Base-by-base conservation (phyloP, 2,113 vertebrate species). In the Eretmochelys imbricata region DNA sequence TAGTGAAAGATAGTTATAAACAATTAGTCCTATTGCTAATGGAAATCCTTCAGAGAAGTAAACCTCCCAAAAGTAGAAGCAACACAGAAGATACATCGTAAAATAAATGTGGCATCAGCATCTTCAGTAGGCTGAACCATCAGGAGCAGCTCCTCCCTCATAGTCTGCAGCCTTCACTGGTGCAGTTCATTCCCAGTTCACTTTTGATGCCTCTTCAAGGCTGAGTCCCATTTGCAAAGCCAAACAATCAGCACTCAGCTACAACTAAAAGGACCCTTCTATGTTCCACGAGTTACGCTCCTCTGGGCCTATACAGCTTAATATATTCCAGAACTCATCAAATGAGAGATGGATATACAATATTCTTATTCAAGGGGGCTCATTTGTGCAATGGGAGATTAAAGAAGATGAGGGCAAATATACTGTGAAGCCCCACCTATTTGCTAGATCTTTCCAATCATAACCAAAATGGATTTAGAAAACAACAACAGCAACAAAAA, bases 351-450 rank as follows among this genome's bases (percentile, higher is more conserved):
- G 2, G 1, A n/a, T 89, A 46, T 8, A 91, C 93, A 76, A 13
- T 29, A 6, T 75, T 5, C 35, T 86, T 9, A 62, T 80, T 82
- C 31, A 62, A 88, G 20, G 38, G 84, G 51, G 69, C 29, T 20
- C 0, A 0, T 82, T 82, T 46, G 38, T 80, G 69, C 82, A 87
- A 87, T 0, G 2, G 27, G 5, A 0, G 0, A 42, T 59, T 19
- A 86, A 22, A 92, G 4, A 6, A 87, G 22, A 20, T 2, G n/a
- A 8, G 8, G 65, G 12, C 11, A 13, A 27, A 22, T 2, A 2
- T 87, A 6, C 11, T 3, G 5, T 53, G 76, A 75, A 88, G 48
- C 27, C 76, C 29, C 5, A 42, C 2, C 1, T 84, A 5, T 78
- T 86, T 78, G 42, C 5, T 24, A 4, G 17, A 49, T 11, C 31